Evolutionary conservation across 2,888 invertebrate species (phyloP).

Genomic region (Serripes groenlandicus): DNA sequence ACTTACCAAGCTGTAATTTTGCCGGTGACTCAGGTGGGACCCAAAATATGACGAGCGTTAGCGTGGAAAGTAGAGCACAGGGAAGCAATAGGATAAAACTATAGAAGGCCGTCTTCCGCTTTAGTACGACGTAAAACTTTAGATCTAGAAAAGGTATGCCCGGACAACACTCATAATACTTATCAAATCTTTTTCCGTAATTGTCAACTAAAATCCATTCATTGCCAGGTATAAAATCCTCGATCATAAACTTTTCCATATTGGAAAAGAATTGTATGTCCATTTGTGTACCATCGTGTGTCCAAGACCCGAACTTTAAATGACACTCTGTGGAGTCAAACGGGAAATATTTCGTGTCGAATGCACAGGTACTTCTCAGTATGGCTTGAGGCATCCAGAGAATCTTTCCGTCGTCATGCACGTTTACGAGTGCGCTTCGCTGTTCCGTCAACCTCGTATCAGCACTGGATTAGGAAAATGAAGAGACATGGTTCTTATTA

Average conservation of each 20-base stretch:
- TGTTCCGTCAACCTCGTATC: constrained; percentile 86
- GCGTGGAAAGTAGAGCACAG: constrained; percentile 85
- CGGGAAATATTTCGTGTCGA: constrained; percentile 86
- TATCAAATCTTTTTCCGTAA: constrained; percentile 79
- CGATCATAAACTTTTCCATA: constrained; percentile 74
- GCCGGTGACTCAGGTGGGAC: constrained; percentile 87
- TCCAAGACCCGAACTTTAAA: constrained; percentile 86
- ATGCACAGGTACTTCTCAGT: constrained; percentile 84
- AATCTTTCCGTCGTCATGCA: constrained; percentile 79
- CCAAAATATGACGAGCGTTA: constrained; percentile 86
- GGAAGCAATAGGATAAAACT: constrained; percentile 86
- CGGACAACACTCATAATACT: constrained; percentile 84
- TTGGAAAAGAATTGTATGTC: constrained; percentile 76
- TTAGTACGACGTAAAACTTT: constrained; percentile 82
- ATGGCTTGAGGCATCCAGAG: constrained; percentile 85
- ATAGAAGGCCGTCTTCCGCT: constrained; percentile 84
- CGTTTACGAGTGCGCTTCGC: constrained; percentile 85
- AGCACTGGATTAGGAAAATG: constrained; percentile 79
- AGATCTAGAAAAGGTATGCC: constrained; percentile 84
- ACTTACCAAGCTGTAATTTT: constrained; percentile 86
- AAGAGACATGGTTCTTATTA: too few relatives aligned
- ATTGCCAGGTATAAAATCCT: constrained; percentile 85
- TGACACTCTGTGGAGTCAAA: constrained; percentile 85
- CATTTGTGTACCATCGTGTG: constrained; percentile 85
- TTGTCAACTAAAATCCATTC: constrained; percentile 85